Evolutionary conservation across 2,888 invertebrate genomes (phyloP).

Genomic region (Archips crataeganus): DNA sequence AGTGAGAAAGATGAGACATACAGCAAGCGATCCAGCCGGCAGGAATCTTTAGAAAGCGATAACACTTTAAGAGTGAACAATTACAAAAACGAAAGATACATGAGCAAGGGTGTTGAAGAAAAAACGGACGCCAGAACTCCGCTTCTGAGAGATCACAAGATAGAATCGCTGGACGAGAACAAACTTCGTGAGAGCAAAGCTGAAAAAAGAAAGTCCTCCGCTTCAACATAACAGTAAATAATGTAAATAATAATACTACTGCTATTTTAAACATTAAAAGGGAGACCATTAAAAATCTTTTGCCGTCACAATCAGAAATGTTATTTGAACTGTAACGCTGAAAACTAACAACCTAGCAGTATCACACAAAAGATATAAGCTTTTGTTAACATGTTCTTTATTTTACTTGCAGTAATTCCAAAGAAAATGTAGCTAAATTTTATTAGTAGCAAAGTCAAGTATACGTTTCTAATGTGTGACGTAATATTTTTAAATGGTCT

Average conservation of each 20-base stretch:
- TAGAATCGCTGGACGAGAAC: slow-evolving; percentile 79
- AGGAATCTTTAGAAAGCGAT: slow-evolving; percentile 72
- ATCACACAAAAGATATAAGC: too few relatives aligned
- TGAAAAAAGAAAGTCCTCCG: slow-evolving; percentile 81
- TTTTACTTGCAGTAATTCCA: too few relatives aligned
- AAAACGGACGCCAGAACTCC: slow-evolving; percentile 79
- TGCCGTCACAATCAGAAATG: background rate
- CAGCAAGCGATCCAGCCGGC: slow-evolving; percentile 67
- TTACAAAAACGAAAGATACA: slow-evolving; percentile 73
- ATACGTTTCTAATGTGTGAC: background rate
- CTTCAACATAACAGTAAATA: slow-evolving; percentile 71
- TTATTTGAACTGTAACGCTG: background rate
- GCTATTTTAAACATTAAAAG: slow-evolving; percentile 45
- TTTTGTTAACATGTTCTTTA: too few relatives aligned
- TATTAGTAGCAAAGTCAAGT: too few relatives aligned
- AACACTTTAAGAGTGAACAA: slow-evolving; percentile 72
- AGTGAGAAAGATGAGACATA: slow-evolving; percentile 52
- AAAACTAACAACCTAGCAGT: too few relatives aligned
- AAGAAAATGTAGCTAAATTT: too few relatives aligned
- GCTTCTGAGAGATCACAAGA: slow-evolving; percentile 77
- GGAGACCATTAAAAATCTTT: slow-evolving; percentile 13
- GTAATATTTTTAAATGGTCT: slow-evolving; percentile 16
- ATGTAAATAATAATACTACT: slow-evolving; percentile 45
- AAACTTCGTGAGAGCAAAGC: slow-evolving; percentile 76
- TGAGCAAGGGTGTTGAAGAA: slow-evolving; percentile 69